Evolutionary conservation across 2,113 vertebrate species (phyloP).

Genomic region (Hemiscyllium ocellatum): DNA sequence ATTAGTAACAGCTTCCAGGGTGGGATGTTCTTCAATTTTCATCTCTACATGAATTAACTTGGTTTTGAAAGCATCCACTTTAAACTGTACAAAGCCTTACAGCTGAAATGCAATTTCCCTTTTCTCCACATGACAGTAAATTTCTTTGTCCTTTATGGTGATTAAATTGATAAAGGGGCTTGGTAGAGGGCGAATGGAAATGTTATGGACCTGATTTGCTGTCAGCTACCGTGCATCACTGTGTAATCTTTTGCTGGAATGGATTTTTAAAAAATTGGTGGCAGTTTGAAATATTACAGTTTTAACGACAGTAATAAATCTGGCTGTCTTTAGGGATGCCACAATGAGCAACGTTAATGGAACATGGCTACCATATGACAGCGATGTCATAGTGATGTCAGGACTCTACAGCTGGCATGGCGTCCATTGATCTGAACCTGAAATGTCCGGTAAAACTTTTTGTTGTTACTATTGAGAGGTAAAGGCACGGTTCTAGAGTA

Average conservation of each 20-base stretch:
- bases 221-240: neutral
- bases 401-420: no score
- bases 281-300: slow-evolving; percentile 20
- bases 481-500: neutral
- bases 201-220: neutral
- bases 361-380: neutral
- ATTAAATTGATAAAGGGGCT: slow-evolving; percentile 25
- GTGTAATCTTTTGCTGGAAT: neutral
- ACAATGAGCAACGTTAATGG: neutral
- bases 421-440: neutral
- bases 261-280: neutral
- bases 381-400: neutral
- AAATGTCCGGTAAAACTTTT: neutral
- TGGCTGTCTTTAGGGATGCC: neutral
- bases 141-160: neutral
- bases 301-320: slow-evolving; percentile 5
- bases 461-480: neutral
- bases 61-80: neutral
- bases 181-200: neutral
- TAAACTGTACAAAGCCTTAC: neutral
- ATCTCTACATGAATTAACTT: neutral
- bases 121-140: neutral
- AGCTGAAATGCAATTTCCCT: neutral
- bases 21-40: neutral
- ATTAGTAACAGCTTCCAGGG: neutral